Evolutionary conservation across 1,140 invertebrate species (phyloP).

Genomic region (Brachionus asplanchnoidis): DNA sequence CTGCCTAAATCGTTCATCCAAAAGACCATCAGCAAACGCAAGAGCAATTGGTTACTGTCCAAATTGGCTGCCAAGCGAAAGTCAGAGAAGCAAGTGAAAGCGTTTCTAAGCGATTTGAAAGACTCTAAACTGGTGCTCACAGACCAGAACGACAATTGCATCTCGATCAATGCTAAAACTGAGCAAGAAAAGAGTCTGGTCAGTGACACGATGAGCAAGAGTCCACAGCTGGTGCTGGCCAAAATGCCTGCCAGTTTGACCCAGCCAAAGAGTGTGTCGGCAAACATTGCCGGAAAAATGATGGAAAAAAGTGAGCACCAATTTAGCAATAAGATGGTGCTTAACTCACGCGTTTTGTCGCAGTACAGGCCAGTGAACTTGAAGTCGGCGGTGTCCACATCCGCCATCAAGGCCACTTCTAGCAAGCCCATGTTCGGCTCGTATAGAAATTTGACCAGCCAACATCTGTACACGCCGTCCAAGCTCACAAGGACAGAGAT

Average conservation of each 20-base stretch:
- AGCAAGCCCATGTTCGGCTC: background rate
- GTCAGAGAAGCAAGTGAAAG: slow-evolving; percentile 18
- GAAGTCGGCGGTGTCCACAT: background rate
- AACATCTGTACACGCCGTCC: background rate
- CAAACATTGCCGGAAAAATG: background rate
- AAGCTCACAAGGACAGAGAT: background rate
- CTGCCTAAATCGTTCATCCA: background rate
- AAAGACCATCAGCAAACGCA: slow-evolving; percentile 1
- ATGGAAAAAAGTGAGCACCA: background rate
- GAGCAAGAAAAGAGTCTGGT: background rate
- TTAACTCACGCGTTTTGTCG: background rate
- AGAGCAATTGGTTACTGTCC: background rate
- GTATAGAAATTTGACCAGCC: background rate
- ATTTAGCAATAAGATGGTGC: background rate
- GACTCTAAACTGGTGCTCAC: background rate
- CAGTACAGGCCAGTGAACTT: background rate
- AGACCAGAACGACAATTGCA: background rate
- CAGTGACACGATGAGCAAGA: background rate
- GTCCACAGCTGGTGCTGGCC: background rate
- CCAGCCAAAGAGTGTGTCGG: background rate
- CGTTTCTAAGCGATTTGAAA: slow-evolving; percentile 2
- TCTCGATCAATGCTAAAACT: background rate
- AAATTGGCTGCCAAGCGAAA: background rate
- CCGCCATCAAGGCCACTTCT: background rate
- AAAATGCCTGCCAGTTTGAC: background rate